These are phyloP conservation scores for Ispidina picta DNA, from an alignment of 2,797 vertebrate genomes.

Conservation along the genomic window DNA sequence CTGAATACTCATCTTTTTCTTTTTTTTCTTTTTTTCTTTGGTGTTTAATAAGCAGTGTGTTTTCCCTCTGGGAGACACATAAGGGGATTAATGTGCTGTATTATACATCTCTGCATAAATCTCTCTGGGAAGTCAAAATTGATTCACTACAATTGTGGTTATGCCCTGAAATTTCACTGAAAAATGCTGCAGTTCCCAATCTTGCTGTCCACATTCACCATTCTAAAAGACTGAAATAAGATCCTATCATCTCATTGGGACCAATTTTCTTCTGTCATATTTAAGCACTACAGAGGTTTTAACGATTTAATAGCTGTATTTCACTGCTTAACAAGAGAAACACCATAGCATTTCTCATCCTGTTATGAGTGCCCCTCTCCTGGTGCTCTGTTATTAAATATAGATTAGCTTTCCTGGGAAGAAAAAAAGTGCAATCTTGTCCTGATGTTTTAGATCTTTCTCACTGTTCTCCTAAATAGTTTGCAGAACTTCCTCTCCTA, in stretches of 20 bases:
- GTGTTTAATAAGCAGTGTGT: neutral
- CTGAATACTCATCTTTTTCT: neutral
- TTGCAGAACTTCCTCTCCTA: neutral
- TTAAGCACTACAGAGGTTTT: slow-evolving; percentile 54
- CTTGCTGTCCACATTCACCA: slow-evolving; percentile 29
- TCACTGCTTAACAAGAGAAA: slow-evolving; percentile 61
- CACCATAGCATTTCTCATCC: slow-evolving; percentile 43
- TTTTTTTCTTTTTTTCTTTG: neutral
- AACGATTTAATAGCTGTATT: slow-evolving; percentile 61
- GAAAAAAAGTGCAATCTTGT: neutral
- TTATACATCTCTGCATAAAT: slow-evolving; percentile 25
- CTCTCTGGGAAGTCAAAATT: slow-evolving; percentile 42
- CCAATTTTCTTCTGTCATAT: slow-evolving; percentile 56
- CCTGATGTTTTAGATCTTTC: neutral
- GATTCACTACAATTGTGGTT: slow-evolving; percentile 19
- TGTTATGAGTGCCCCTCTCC: slow-evolving; percentile 19
- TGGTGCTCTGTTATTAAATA: slow-evolving; percentile 58
- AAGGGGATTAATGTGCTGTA: slow-evolving; percentile 16
- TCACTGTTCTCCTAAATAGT: neutral
- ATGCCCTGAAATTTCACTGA: slow-evolving; percentile 26
- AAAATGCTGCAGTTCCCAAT: slow-evolving; percentile 2
- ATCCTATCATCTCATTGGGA: slow-evolving; percentile 53
- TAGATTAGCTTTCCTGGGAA: slow-evolving; percentile 46
- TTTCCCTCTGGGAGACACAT: neutral
- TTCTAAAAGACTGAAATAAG: slow-evolving; percentile 30